Evolutionary conservation across 1,140 invertebrate genomes (phyloP).

Genomic region (Atta cephalotes): DNA sequence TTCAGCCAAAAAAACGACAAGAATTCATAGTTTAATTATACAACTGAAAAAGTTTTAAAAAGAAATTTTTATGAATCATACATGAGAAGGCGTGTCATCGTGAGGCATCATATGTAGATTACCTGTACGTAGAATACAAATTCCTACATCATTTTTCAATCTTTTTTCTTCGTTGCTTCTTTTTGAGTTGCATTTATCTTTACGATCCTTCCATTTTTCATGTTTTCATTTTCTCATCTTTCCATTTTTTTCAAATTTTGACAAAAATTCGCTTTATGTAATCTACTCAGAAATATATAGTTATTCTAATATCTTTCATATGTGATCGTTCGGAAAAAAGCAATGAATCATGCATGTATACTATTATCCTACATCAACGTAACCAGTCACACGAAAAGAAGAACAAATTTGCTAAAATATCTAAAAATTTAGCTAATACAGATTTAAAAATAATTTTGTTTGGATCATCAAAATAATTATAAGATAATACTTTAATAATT

Average conservation of each 20-base stretch:
- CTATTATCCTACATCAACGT: neutral
- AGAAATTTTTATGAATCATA: slow-evolving; percentile 9
- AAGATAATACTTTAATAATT: too few species aligned
- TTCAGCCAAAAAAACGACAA: neutral
- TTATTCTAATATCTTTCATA: neutral
- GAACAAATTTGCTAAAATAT: too few species aligned
- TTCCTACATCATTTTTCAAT: slow-evolving; percentile 22
- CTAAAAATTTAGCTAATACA: too few species aligned
- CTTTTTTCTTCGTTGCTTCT: neutral
- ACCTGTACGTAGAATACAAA: neutral
- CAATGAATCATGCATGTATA: too few species aligned
- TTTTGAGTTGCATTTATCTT: slow-evolving; percentile 17
- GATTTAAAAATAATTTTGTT: too few species aligned
- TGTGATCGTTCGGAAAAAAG: neutral
- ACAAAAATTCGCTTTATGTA: neutral
- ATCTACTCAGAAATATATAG: neutral
- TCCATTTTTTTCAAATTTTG: too few species aligned
- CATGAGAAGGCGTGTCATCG: neutral
- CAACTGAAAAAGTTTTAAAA: neutral
- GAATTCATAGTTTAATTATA: neutral
- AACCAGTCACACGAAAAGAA: neutral
- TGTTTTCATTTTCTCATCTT: too few species aligned
- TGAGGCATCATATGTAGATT: neutral
- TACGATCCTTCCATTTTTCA: neutral
- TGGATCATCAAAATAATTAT: too few species aligned